Evolutionary conservation across 2,797 vertebrate genomes (phyloP), one percentile per base, ranked within the genome.

Genomic region (Peromyscus nudipes): DNA sequence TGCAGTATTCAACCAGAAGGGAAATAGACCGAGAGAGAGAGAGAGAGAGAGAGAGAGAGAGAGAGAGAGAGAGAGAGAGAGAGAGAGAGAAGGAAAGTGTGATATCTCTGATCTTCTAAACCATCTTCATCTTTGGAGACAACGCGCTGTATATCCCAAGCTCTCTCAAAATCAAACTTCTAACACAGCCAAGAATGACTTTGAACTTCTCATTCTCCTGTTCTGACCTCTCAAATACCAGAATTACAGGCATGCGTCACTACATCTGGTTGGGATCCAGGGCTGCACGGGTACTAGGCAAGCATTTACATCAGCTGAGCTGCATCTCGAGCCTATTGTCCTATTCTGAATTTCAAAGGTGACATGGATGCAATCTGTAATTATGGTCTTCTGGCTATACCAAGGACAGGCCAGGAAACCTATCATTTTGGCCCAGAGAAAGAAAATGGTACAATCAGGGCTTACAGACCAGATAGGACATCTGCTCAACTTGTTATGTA

Each of bases 401-500:
- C 7, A 13, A 12, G 67, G 10, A 11, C 31, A 57, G 40, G 75
- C 2, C n/a, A 27, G 2, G 13, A 1, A 31, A n/a, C 57, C 49
- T 21, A 25, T 14, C 49, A 13, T 37, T 40, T 10, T 17, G 84
- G 76, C 67, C 9, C 4, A 1, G 65, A 55, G 57, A 55, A 82
- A 89, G 43, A n/a, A 62, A 17, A 9, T 1, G 2, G 34, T 10
- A 62, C 27, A 17, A 3, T 14, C 13, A 62, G 62, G 62, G 64
- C 46, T 88, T 9, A 13, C 3, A 6, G 43, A 27, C 34, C 1
- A 27, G 12, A 0, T 1, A 34, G 4, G 0, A 0, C 52, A 1
- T 92, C 14, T 69, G 34, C 12, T 43, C 23, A 52, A 17, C 27
- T 17, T 12, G n/a, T 29, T 10, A 12, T 0, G 2, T 0, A 34